These are phyloP conservation scores for Lordiphosa collinella DNA, from an alignment of 1,140 invertebrate genomes.

Conservation along the genomic window DNA sequence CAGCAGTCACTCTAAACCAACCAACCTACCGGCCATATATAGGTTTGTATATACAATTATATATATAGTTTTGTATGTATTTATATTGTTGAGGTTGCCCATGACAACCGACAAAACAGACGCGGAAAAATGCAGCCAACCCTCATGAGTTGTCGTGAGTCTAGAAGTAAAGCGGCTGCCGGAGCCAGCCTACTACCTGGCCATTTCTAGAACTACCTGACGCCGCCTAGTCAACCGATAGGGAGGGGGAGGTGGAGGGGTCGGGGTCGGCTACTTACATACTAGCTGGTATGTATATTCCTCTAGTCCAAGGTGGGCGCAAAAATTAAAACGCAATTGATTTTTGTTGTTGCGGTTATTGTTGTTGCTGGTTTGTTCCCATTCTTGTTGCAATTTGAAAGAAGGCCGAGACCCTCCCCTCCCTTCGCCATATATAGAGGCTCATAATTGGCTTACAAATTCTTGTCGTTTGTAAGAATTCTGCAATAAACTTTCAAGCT, in stretches of 20 bases:
- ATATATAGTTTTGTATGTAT: slow-evolving; percentile 1
- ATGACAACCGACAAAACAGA: slow-evolving; percentile 54
- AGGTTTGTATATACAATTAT: slow-evolving; percentile 7
- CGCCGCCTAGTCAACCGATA: background rate
- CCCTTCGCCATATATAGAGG: too few species aligned
- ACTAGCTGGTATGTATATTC: background rate
- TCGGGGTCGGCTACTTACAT: background rate
- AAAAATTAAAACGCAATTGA: slow-evolving; percentile 49
- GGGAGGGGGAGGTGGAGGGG: background rate
- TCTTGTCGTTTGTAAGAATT: slow-evolving; percentile 1
- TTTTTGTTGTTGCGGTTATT: slow-evolving; percentile 20
- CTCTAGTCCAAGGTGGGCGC: slow-evolving; percentile 30
- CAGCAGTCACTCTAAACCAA: too few species aligned
- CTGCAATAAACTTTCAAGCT: background rate
- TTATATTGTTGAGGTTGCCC: slow-evolving; percentile 52
- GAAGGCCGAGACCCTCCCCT: background rate
- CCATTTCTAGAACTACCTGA: slow-evolving; percentile 23
- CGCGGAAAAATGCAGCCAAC: slow-evolving; percentile 37
- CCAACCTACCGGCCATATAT: slow-evolving; percentile 8
- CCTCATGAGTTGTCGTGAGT: slow-evolving; percentile 21
- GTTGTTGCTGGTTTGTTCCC: background rate
- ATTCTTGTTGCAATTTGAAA: slow-evolving; percentile 3
- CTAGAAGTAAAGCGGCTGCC: slow-evolving; percentile 7
- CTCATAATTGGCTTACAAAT: slow-evolving; percentile 35
- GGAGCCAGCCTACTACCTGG: slow-evolving; percentile 22